Conservation (phyloP, 2,113 vertebrate species). For the Chunga burmeisteri region DNA sequence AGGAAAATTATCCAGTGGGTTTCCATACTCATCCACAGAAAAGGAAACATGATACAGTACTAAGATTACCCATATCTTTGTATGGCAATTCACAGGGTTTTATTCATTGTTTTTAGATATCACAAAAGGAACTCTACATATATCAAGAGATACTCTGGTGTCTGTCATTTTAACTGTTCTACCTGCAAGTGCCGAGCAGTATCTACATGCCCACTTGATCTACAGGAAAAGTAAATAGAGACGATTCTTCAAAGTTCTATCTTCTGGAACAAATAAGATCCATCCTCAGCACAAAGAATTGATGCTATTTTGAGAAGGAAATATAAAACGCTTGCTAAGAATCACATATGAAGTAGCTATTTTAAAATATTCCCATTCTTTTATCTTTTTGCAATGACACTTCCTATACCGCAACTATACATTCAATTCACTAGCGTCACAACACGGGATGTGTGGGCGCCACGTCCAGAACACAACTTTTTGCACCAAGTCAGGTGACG, state of each 20-base stretch:
- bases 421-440: background rate
- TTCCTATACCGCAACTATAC: background rate
- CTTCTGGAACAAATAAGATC: background rate
- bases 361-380: background rate
- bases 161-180: background rate
- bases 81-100: background rate
- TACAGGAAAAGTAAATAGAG: background rate
- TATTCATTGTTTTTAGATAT: background rate
- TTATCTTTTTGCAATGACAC: too few relatives aligned
- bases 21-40: background rate
- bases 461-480: background rate
- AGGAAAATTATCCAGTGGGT: background rate
- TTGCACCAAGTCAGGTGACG: rapidly evolving
- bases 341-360: background rate
- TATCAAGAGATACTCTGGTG: background rate
- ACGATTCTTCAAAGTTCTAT: background rate
- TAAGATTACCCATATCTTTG: background rate
- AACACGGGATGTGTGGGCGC: rapidly evolving
- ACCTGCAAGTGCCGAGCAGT: background rate
- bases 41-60: background rate
- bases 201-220: background rate
- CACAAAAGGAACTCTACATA: background rate
- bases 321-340: background rate
- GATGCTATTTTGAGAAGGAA: background rate
- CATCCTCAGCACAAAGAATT: rapidly evolving